phyloP scores from a whole-genome alignment of 2,888 invertebrate species.

The Eilema depressum region DNA sequence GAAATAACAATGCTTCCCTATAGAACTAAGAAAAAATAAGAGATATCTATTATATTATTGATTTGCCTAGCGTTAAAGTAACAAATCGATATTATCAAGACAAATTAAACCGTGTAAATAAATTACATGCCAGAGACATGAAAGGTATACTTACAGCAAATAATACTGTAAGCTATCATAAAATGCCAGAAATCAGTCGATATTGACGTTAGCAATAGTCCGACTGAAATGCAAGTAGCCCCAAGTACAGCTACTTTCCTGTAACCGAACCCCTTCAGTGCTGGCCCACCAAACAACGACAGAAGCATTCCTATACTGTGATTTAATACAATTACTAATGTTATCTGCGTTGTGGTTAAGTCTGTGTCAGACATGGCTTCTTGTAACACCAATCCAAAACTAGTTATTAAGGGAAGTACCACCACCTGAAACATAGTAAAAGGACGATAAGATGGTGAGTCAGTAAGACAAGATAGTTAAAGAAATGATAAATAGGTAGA shows the following conservation, averaged over 20 bases:
- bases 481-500: not conserved
- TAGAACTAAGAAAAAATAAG: too few relatives aligned
- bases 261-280: conserved; percentile 88
- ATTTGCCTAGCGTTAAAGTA: not conserved
- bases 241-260: conserved; percentile 88
- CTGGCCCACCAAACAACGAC: conserved; percentile 89
- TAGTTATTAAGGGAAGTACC: conserved; percentile 87
- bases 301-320: conserved; percentile 90
- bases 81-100: not conserved
- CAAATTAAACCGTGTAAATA: not conserved
- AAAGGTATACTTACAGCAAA: conserved; percentile 88
- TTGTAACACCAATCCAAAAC: conserved; percentile 90
- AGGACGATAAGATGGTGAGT: not conserved
- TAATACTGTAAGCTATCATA: conserved; percentile 89
- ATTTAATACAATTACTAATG: conserved; percentile 89
- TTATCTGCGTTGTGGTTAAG: conserved; percentile 87
- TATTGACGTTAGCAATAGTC: conserved; percentile 87
- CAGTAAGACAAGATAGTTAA: not conserved
- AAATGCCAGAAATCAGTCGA: conserved; percentile 87
- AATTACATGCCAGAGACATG: not conserved
- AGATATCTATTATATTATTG: not conserved
- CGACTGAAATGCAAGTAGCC: conserved; percentile 83
- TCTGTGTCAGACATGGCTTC: conserved; percentile 86
- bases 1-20: too few relatives aligned
- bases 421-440: conserved; percentile 71